Conservation (phyloP, 2,888 invertebrate species). For the Hirtodrosophila cameraria region DNA sequence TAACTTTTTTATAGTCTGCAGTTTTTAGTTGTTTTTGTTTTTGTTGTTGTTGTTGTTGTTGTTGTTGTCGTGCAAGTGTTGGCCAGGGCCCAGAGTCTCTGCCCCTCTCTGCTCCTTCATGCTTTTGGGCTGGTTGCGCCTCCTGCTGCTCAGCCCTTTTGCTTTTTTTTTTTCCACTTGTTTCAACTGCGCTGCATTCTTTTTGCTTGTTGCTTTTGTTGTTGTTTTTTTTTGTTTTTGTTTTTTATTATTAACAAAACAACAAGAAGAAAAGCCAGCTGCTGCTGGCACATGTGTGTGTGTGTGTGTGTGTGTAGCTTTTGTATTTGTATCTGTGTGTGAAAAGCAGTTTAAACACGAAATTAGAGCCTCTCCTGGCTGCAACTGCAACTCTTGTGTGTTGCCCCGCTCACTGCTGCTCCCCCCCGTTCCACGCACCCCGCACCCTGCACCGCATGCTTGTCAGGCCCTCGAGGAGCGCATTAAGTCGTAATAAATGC, state of each 20-base stretch:
- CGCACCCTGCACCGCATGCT: no score
- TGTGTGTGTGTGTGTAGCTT: conserved; percentile 29
- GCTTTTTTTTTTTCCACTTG: conserved; percentile 61
- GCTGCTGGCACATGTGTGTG: conserved; percentile 2
- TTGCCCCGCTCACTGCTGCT: neutral
- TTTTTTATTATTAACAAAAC: conserved; percentile 35
- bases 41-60: conserved; percentile 35
- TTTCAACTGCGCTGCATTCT: conserved; percentile 56
- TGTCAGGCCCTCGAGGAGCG: conserved; percentile 45
- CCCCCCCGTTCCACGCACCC: no score
- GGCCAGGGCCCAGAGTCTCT: conserved; percentile 20
- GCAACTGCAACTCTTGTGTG: conserved; percentile 32
- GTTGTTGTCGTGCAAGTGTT: conserved; percentile 47
- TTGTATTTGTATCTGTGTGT: conserved; percentile 42
- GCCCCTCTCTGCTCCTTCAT: neutral
- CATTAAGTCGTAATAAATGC: conserved; percentile 77
- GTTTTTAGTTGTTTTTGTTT: conserved; percentile 29
- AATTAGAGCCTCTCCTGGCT: conserved; percentile 62
- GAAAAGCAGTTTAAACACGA: conserved; percentile 75
- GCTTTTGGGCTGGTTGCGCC: conserved; percentile 32
- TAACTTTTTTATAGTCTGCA: conserved; percentile 31
- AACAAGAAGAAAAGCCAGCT: conserved; percentile 8
- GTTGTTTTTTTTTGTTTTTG: conserved; percentile 4
- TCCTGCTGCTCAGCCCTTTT: conserved; percentile 65
- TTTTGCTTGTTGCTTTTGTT: conserved; percentile 12